These are phyloP conservation scores for Campylorhamphus procurvoides DNA, from an alignment of 2,113 vertebrate genomes.

Conservation along the genomic window DNA sequence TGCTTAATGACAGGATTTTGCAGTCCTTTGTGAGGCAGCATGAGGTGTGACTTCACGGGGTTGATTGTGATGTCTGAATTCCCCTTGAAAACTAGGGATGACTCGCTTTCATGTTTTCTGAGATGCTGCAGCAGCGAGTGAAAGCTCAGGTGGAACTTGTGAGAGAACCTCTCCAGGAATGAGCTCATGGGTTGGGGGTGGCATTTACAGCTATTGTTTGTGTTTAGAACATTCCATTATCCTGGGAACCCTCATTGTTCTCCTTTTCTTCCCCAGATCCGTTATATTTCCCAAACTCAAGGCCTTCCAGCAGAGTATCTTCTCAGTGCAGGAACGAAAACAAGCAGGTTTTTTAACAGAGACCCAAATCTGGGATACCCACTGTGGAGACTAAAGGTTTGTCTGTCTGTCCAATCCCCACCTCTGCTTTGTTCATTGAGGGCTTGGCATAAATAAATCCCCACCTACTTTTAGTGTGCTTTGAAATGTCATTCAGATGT, in stretches of 20 bases:
- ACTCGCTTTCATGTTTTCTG: not conserved
- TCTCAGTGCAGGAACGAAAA: slow-evolving; percentile 96
- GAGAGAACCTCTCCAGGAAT: not conserved
- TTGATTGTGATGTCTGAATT: not conserved
- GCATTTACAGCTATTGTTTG: not conserved
- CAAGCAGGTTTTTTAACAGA: slow-evolving; percentile 97
- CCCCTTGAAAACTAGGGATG: not conserved
- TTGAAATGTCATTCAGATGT: not conserved
- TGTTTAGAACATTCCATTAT: no score
- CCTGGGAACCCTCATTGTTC: not conserved
- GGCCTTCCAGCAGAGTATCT: slow-evolving; percentile 97
- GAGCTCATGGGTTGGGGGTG: not conserved
- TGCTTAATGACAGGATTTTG: slow-evolving; percentile 19
- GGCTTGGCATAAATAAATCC: not conserved
- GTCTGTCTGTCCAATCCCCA: slow-evolving; percentile 19
- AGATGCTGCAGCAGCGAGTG: not conserved
- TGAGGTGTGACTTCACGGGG: not conserved
- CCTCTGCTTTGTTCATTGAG: not conserved
- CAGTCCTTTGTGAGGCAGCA: not conserved
- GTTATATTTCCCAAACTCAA: slow-evolving; percentile 98
- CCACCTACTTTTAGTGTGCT: not conserved
- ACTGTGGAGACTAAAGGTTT: slow-evolving; percentile 96
- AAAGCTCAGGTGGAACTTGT: not conserved
- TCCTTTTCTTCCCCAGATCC: slow-evolving; percentile 82
- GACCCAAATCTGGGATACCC: slow-evolving; percentile 94